Base-by-base conservation (phyloP, 2,888 invertebrate genomes). In the Drosophila helvetica region DNA sequence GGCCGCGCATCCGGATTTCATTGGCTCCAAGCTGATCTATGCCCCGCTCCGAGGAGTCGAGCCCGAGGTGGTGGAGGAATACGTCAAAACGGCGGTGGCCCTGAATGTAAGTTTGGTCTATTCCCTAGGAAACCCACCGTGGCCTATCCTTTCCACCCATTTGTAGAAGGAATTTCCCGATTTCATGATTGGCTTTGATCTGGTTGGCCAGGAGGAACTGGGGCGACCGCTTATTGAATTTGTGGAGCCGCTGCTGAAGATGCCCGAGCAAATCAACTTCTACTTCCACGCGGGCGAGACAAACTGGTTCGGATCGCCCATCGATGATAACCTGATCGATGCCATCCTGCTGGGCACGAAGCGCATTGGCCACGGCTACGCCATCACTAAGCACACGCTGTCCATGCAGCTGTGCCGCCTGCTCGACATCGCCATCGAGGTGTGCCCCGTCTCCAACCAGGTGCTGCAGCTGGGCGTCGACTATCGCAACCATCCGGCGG, bases 271-370 rank as follows among this genome's bases (percentile, higher is more conserved):
- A 42, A 92, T 96, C 0, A 92, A 94, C 52, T 95, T 94, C 82
- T 96, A 95, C 88, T 96, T 96, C 80, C 96, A 97, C 86, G 96
- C 96, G 0, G 97, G 96, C 0, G 96, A 96, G 92, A 96, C 96
- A 0, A 94, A 96, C 86, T 96, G 96, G 96, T 94, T 93, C 81
- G 96, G 94, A 19, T 92, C 92, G 15, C 77, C 90, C 0, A 94
- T 94, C 0, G 96, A 96, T 87, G 93, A 94, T 57, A 96, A 96
- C 90, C 91, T 97, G 5, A 91, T 96, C 12, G 96, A 97, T 83
- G 96, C 97, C 5, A 92, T 96, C 27, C 90, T 96, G 22, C 90
- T 97, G 46, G 96, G 96, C 53, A 93, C 95, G 0, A 95, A 95
- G 78, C 93, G 97, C 38, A 94, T 97, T 57, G 96, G 96, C 0